Percentiles rank a stretch among this genome's conserved stretches.
These are phyloP conservation scores for Latrodectus hesperus DNA, from an alignment of 2,888 invertebrate genomes.

Conservation along the genomic window DNA sequence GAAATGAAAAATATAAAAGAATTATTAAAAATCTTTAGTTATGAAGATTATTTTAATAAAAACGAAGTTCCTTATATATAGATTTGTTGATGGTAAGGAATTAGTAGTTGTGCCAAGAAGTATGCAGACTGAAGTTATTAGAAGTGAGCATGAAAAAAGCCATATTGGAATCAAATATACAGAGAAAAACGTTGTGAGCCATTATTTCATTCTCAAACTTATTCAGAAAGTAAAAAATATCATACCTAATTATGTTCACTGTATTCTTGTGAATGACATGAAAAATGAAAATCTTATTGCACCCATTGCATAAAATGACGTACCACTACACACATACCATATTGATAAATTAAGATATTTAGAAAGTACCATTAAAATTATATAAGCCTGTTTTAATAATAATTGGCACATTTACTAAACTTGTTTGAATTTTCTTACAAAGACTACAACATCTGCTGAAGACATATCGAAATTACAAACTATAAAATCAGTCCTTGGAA, in stretches of 20 bases:
- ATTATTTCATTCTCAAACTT: neutral
- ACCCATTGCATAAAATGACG: slow-evolving; percentile 3
- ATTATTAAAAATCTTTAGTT: neutral
- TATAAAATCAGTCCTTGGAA: neutral
- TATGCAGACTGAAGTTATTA: slow-evolving; percentile 23
- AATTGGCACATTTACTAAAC: neutral
- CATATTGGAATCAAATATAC: slow-evolving; percentile 6
- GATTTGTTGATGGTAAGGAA: slow-evolving; percentile 6
- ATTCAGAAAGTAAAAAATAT: slow-evolving; percentile 1
- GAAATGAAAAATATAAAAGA: neutral
- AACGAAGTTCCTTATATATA: slow-evolving; percentile 19
- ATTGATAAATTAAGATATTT: neutral
- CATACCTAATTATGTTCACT: neutral
- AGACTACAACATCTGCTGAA: neutral
- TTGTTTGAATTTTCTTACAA: slow-evolving; percentile 12
- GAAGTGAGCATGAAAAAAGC: neutral
- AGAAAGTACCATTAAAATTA: neutral
- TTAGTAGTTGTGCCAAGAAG: slow-evolving; percentile 9
- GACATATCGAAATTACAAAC: neutral
- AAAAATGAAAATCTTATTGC: neutral
- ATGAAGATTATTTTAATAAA: neutral
- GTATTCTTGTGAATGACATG: neutral
- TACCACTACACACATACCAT: neutral
- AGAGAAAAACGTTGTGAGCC: neutral
- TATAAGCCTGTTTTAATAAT: neutral